phyloP scores from a whole-genome alignment of 2,113 vertebrate genomes.

The Rattus rattus region DNA sequence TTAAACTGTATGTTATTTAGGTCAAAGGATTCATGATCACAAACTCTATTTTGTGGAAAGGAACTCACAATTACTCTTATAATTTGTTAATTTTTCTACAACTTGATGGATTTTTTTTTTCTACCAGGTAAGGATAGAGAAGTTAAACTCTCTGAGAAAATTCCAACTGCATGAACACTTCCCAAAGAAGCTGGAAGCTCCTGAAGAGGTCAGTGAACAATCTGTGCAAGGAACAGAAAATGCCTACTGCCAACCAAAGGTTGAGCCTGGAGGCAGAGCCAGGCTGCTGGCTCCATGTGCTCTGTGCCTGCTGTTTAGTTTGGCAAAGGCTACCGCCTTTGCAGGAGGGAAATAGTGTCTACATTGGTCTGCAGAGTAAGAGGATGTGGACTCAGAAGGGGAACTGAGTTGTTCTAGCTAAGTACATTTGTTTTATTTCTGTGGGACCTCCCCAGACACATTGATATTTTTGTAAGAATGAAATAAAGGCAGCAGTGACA shows the following conservation, averaged over 20 bases:
- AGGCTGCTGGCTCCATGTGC: not conserved
- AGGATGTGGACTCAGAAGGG: constrained; percentile 56
- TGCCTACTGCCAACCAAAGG: constrained; percentile 26
- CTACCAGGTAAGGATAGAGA: constrained; percentile 23
- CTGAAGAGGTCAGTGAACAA: constrained; percentile 8
- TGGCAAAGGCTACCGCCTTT: constrained; percentile 66
- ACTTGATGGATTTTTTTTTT: not conserved
- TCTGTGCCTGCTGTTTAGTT: constrained; percentile 68
- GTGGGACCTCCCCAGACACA: constrained; percentile 60
- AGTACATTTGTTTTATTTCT: constrained; percentile 67
- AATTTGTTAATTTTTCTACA: constrained; percentile 56
- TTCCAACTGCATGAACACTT: constrained; percentile 33
- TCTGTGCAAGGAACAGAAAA: constrained; percentile 53
- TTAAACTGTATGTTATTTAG: constrained; percentile 44
- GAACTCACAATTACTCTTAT: constrained; percentile 43
- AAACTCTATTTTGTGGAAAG: constrained; percentile 1
- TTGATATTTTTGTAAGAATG: constrained; percentile 57
- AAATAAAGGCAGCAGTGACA: constrained; percentile 60
- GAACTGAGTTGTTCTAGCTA: constrained; percentile 64
- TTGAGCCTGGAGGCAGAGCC: constrained; percentile 32
- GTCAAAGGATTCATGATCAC: not conserved
- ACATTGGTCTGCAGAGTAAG: constrained; percentile 52
- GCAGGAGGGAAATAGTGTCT: constrained; percentile 69
- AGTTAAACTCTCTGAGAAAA: constrained; percentile 53
- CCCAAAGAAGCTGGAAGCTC: constrained; percentile 58